phyloP scores from a whole-genome alignment of 2,113 vertebrate species.

The Upupa epops region DNA sequence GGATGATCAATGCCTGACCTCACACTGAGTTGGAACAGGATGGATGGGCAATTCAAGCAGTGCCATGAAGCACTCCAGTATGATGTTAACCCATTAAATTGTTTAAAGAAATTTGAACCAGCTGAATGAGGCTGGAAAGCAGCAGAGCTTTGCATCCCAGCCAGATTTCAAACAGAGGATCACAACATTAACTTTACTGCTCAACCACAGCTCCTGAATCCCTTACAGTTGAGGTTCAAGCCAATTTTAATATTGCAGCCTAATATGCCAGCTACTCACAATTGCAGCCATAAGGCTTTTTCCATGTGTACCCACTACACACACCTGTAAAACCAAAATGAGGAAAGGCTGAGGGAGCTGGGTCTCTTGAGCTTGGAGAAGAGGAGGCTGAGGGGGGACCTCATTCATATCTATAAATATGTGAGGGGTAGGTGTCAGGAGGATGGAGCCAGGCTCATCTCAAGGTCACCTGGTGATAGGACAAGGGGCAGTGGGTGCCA shows the following conservation, averaged over 20 bases:
- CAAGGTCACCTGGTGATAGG: too few species aligned
- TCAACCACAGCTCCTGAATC: not conserved
- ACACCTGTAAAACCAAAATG: not conserved
- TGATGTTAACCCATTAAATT: not conserved
- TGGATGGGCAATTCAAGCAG: not conserved
- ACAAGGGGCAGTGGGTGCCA: too few species aligned
- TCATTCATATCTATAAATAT: too few species aligned
- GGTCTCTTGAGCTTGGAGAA: too few species aligned
- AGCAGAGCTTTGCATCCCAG: not conserved
- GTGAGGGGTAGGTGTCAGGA: too few species aligned
- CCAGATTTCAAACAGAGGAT: not conserved
- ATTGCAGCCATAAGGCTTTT: not conserved
- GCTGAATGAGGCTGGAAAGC: not conserved
- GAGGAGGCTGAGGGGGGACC: too few species aligned
- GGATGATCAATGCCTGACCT: not conserved
- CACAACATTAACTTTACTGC: not conserved
- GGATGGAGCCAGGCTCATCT: too few species aligned
- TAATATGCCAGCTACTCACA: not conserved
- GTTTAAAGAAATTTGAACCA: not conserved
- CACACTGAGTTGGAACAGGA: fast-evolving
- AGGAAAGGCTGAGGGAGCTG: too few species aligned
- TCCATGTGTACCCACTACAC: not conserved
- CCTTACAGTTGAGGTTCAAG: not conserved
- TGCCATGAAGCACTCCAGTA: not conserved
- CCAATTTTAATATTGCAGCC: not conserved